Conservation (phyloP, 2,888 invertebrate species). For the Monopis laevigella region DNA sequence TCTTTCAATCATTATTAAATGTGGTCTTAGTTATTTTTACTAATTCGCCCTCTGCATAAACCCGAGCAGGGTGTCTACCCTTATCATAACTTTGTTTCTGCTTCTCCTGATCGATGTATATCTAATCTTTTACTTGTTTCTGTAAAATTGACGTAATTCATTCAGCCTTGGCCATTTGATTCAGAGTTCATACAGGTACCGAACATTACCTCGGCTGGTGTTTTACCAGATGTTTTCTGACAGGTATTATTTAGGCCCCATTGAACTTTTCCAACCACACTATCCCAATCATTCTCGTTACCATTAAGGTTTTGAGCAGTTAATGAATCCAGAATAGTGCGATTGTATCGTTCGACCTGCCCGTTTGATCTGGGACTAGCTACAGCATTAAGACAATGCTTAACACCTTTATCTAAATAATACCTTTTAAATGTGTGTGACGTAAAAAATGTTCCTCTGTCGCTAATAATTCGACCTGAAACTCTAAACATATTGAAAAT, state of each 20-base stretch:
- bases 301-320: slow-evolving; percentile 22
- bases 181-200: slow-evolving; percentile 16
- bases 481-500: slow-evolving; percentile 21
- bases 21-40: slow-evolving; percentile 14
- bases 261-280: slow-evolving; percentile 24
- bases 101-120: slow-evolving; percentile 6
- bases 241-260: slow-evolving; percentile 25
- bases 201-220: slow-evolving; percentile 23
- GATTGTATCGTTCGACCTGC: slow-evolving; percentile 26
- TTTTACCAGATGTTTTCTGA: slow-evolving; percentile 22
- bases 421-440: slow-evolving; percentile 27
- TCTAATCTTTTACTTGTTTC: slow-evolving; percentile 7
- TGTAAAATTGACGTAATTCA: no score
- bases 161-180: neutral
- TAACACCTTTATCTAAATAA: slow-evolving; percentile 24
- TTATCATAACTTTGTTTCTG: slow-evolving; percentile 12
- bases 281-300: slow-evolving; percentile 30
- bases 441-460: slow-evolving; percentile 35
- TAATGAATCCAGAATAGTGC: slow-evolving; percentile 24
- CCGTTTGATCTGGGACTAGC: slow-evolving; percentile 21
- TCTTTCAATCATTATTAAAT: slow-evolving; percentile 14
- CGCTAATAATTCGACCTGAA: slow-evolving; percentile 28
- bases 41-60: slow-evolving; percentile 11
- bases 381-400: slow-evolving; percentile 24
- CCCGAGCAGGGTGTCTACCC: slow-evolving; percentile 9